Evolutionary conservation across 1,140 invertebrate genomes (phyloP), one percentile per base, ranked within the genome.

Genomic region (Drosophila yakuba): DNA sequence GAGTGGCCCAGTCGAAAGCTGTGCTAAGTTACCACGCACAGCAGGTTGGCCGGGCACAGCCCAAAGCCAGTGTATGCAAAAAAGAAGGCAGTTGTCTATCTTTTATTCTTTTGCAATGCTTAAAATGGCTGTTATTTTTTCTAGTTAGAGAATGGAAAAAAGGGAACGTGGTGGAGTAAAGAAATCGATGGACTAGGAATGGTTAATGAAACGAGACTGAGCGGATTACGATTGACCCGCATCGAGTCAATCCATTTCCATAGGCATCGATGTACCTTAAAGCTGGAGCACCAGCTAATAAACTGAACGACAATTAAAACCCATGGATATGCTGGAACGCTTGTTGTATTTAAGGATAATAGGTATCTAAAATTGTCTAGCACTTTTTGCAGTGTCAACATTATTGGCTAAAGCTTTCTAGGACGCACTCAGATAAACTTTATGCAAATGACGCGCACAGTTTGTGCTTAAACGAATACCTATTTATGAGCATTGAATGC

Each of bases 211-310:
- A 58, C 38, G 67, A 50, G 56, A 43, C 60, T 81, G 84, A 85
- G 83, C 63, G 82, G 82, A 54, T 85, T 81, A 38, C 48, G 63
- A 66, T 67, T 68, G 58, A 78, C 73, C 74, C 62, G 69, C 32
- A 76, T 68, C 75, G 56, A 47, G 39, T 41, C 41, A 57, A 20
- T 20, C 20, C 20, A 58, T 56, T 44, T 67, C 41, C 74, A 76
- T 66, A 69, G 57, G n/a, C 44, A 59, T 17, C 56, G 23, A 23
- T 44, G 71, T 23, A 32, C 15, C 58, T 66, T 45, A 38, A 48
- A 55, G 32, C 38, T 54, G 52, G 3, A 51, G 15, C 11, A 14
- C 11, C 23, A 15, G 12, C 68, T 74, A 74, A 74, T 74, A 51
- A 68, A 76, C 48, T 58, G 36, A 57, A 57, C 44, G 14, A 71